phyloP scores from a whole-genome alignment of 2,797 vertebrate species.

The Mormyrus proboscirostris region DNA sequence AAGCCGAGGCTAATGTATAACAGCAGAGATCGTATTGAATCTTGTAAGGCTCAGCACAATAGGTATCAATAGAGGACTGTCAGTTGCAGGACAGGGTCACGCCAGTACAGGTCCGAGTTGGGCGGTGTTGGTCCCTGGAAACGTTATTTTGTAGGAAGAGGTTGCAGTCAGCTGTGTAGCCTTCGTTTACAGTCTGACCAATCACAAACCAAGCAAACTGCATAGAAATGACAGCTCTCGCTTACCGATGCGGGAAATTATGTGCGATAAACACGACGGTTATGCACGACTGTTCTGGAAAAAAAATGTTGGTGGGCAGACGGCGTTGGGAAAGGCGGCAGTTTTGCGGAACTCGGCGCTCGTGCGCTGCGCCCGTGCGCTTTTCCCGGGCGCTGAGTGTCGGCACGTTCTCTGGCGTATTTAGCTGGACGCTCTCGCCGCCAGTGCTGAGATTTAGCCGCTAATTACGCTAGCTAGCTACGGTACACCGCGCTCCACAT shows the following conservation, averaged over 20 bases:
- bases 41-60: constrained; percentile 4
- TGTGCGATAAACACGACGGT: constrained; percentile 2
- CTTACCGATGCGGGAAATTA: constrained; percentile 6
- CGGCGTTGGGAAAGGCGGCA: neutral
- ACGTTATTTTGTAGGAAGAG: constrained; percentile 1
- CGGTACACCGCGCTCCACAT: neutral
- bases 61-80: constrained; percentile 8
- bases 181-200: neutral
- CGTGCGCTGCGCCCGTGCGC: neutral
- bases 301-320: neutral
- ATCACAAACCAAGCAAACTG: neutral
- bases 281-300: neutral
- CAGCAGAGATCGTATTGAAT: neutral
- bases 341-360: neutral
- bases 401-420: neutral
- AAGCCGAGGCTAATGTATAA: neutral
- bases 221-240: neutral
- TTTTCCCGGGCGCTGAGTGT: neutral
- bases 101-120: neutral
- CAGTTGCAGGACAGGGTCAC: constrained; percentile 18
- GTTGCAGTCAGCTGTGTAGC: constrained; percentile 20
- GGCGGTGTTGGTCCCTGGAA: constrained; percentile 11
- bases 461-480: constrained; percentile 10
- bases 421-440: neutral
- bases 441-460: neutral